Evolutionary conservation across 2,797 vertebrate species (phyloP), one percentile per base, ranked within the genome.

Genomic region (Coregonus ussuriensis): DNA sequence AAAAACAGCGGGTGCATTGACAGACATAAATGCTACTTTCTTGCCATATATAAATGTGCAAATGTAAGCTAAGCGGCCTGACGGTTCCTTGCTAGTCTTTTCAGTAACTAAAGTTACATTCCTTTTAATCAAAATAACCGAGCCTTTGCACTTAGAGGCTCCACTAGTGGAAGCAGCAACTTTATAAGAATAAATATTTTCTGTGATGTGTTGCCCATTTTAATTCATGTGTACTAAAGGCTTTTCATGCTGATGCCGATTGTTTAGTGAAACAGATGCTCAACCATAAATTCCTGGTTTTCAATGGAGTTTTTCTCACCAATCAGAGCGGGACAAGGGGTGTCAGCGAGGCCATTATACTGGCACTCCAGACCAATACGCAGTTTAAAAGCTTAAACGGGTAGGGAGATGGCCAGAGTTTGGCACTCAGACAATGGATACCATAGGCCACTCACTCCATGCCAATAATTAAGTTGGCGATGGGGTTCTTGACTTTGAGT

Each of bases 251-350:
- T 83, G 88, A 89, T 88, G 85, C 82, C 72, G 85, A 91, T 91
- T 92, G 90, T 93, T 93, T 89, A 86, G 88, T 86, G 88, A 92
- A 94, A 93, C 92, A 94, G 92, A 94, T 94, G 93, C 92, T 92
- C 91, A 90, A 92, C 92, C 90, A 93, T 93, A 93, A 94, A 93
- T 94, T 93, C 91, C 89, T 88, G 83, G 88, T 86, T 91, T 91
- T 94, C 89, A 93, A 92, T 90, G 86, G 78, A 72, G 85, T 82
- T 87, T 87, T 86, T 88, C 90, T 91, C 86, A 84, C 80, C 71
- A 76, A 90, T 91, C 90, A 90, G 88, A 82, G 77, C 78, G 73
- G 89, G 89, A 94, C 92, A 94, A 94, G 93, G 83, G 91, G 85
- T 89, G 91, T 91, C 91, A 91, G 86, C 62, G 31, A 88, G 86